Evolutionary conservation across 2,113 vertebrate species (phyloP).

Genomic region (Talpa occidentalis): DNA sequence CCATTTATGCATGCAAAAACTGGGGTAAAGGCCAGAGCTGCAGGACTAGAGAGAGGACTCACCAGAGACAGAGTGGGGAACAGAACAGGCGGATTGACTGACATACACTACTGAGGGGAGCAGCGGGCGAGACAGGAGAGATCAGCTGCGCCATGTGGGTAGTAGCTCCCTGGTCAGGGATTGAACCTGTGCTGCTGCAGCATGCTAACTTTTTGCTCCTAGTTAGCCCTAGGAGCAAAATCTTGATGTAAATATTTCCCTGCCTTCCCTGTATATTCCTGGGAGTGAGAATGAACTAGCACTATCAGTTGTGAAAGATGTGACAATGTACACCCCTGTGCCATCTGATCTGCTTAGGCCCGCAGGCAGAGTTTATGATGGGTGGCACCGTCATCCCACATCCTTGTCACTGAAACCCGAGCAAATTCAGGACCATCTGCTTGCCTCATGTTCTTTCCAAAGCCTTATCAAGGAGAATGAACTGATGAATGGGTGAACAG

Average conservation of each 20-base stretch:
- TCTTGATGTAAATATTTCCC: background rate
- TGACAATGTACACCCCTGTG: background rate
- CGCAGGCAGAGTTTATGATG: background rate
- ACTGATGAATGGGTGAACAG: background rate
- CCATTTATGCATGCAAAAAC: no score
- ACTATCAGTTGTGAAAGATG: rapidly evolving
- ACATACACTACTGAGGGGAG: no score
- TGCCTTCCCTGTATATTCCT: rapidly evolving
- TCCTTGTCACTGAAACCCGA: background rate
- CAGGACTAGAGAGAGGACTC: no score
- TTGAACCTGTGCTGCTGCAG: no score
- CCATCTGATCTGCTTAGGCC: background rate
- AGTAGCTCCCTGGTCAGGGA: no score
- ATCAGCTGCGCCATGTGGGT: no score
- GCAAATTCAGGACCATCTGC: background rate
- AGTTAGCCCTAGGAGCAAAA: no score
- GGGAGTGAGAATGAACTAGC: background rate
- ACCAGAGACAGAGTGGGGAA: no score
- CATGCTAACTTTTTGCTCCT: no score
- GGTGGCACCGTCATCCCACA: background rate
- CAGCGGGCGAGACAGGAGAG: no score
- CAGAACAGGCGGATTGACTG: no score
- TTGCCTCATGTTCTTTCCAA: background rate
- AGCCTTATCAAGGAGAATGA: background rate
- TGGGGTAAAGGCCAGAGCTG: no score